These are phyloP conservation scores for Philopotamus ludificatus DNA, from an alignment of 1,140 invertebrate species.

Conservation along the genomic window DNA sequence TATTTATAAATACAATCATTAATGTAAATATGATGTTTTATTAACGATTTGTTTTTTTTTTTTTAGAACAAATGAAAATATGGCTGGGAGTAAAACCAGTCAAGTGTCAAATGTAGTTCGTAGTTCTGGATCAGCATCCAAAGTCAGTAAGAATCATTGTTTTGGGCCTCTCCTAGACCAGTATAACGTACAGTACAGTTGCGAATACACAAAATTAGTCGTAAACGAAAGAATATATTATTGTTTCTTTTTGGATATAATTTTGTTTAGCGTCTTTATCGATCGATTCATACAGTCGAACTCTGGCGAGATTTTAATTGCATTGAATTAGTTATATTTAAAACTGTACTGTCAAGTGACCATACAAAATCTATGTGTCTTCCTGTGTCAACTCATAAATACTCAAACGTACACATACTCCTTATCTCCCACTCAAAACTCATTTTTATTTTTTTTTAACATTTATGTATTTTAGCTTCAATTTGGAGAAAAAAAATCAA, in stretches of 20 bases:
- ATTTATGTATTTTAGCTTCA: no score
- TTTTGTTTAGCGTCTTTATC: no score
- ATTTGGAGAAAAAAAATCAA: no score
- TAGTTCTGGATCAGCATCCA: conserved; percentile 79
- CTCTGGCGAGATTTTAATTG: no score
- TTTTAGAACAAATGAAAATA: conserved; percentile 48
- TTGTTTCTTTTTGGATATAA: no score
- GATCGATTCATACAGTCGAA: no score
- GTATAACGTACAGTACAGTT: conserved; percentile 27
- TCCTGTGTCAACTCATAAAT: neutral
- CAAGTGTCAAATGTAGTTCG: conserved; percentile 57
- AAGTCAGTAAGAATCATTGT: conserved; percentile 93
- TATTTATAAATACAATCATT: conserved; percentile 8
- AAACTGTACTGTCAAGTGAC: conserved; percentile 15
- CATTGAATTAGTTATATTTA: conserved; percentile 11
- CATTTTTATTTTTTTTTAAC: no score
- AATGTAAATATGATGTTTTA: conserved; percentile 3
- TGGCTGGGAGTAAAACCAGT: conserved; percentile 53
- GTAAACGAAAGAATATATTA: no score
- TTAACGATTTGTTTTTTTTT: conserved; percentile 21
- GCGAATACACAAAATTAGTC: neutral
- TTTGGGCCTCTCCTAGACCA: conserved; percentile 49
- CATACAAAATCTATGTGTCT: neutral
- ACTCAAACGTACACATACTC: no score
- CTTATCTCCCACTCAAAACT: no score